These are phyloP conservation scores for Polyploca ridens DNA, from an alignment of 2,888 invertebrate genomes.

Conservation along the genomic window DNA sequence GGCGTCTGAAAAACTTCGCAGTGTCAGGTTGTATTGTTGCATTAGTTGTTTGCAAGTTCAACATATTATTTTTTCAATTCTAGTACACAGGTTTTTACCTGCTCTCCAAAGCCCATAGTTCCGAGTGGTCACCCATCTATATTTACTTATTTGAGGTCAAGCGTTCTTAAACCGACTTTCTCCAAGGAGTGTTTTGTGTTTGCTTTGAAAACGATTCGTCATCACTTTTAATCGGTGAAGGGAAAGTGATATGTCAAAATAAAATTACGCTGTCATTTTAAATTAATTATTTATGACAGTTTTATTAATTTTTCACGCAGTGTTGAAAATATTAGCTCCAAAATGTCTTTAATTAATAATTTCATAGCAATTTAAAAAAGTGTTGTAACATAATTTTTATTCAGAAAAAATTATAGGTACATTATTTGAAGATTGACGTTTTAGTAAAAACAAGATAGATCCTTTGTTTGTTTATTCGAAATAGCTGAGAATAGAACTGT, in stretches of 20 bases:
- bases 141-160: constrained; percentile 9
- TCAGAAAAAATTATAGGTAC: no score
- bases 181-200: constrained; percentile 2
- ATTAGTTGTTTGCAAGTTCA: no score
- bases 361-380: background rate
- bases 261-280: constrained; percentile 10
- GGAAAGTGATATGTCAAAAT: constrained; percentile 30
- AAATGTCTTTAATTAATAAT: background rate
- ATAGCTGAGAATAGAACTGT: no score
- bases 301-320: background rate
- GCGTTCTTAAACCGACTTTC: constrained; percentile 13
- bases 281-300: background rate
- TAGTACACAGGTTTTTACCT: no score
- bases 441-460: no score
- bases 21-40: no score
- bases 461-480: no score
- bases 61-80: no score
- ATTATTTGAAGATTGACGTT: no score
- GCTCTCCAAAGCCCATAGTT: no score
- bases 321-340: background rate
- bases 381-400: no score
- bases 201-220: constrained; percentile 24
- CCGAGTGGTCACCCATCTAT: background rate
- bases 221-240: constrained; percentile 26
- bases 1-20: no score